Conservation (phyloP, 1,140 invertebrate species). For the Lanistes nyassanus region DNA sequence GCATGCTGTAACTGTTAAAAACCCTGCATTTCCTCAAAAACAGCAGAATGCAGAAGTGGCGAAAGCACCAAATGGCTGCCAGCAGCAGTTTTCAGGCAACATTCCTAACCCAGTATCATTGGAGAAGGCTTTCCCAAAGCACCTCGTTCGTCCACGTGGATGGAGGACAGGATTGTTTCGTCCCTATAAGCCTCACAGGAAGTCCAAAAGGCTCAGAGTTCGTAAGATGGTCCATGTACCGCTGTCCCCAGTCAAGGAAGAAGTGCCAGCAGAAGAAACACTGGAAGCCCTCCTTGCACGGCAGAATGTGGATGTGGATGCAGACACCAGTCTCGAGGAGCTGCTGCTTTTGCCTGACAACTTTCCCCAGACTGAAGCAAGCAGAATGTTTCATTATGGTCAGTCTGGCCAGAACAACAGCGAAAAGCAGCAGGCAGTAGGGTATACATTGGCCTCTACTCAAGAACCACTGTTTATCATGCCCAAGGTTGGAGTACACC, state of each 20-base stretch:
- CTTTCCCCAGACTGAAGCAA: background rate
- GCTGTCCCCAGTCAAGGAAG: conserved; percentile 31
- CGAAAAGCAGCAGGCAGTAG: no score
- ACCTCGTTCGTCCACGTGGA: no score
- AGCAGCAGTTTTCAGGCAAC: background rate
- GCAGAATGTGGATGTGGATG: conserved; percentile 20
- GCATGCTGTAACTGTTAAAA: background rate
- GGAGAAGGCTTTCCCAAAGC: background rate
- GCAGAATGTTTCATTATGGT: no score
- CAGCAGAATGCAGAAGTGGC: conserved; percentile 1
- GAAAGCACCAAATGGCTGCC: background rate
- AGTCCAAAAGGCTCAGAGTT: no score
- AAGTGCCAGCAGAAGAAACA: conserved; percentile 16
- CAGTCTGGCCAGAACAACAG: no score
- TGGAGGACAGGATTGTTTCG: no score
- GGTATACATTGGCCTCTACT: no score
- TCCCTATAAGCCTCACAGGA: no score
- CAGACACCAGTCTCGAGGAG: conserved; percentile 21
- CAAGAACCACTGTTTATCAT: no score
- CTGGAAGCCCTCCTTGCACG: conserved; percentile 22
- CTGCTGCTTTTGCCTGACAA: conserved; percentile 11
- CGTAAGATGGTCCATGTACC: conserved; percentile 6
- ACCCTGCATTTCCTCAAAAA: background rate
- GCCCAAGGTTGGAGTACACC: no score
- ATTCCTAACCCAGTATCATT: background rate